A percentile compares a stretch with the other conserved stretches of the same genome.
Conservation (phyloP, 2,888 invertebrate species). For the Drosophila nr. fundita region DNA sequence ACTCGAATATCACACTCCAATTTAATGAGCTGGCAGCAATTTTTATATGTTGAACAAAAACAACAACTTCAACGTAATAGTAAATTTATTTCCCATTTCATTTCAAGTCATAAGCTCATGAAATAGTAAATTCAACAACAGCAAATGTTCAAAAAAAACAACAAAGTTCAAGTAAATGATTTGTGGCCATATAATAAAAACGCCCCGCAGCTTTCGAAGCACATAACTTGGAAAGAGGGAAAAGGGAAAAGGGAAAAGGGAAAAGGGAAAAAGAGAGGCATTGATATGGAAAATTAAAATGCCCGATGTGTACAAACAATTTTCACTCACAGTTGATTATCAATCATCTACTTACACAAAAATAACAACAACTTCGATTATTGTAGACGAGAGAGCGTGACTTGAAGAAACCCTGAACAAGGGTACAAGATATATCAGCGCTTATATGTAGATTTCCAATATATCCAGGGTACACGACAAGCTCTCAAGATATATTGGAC, state of each 20-base stretch:
- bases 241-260: too few species aligned
- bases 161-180: conserved; percentile 63
- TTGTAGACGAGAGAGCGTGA: not conserved
- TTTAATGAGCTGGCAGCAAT: conserved; percentile 72
- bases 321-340: conserved; percentile 22
- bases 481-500: conserved; percentile 13
- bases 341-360: conserved; percentile 3
- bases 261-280: conserved; percentile 28
- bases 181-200: conserved; percentile 36
- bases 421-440: not conserved
- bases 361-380: not conserved
- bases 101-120: conserved; percentile 71
- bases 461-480: too few species aligned
- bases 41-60: conserved; percentile 44
- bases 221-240: conserved; percentile 3
- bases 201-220: conserved; percentile 37
- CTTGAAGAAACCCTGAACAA: not conserved
- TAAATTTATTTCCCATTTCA: conserved; percentile 57
- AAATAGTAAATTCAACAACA: conserved; percentile 64
- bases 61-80: conserved; percentile 18
- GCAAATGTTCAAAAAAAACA: conserved; percentile 28
- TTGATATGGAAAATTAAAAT: conserved; percentile 47
- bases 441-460: not conserved
- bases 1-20: conserved; percentile 34
- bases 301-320: conserved; percentile 3